phyloP scores from a whole-genome alignment of 2,888 invertebrate genomes.

The Pterostichus niger region DNA sequence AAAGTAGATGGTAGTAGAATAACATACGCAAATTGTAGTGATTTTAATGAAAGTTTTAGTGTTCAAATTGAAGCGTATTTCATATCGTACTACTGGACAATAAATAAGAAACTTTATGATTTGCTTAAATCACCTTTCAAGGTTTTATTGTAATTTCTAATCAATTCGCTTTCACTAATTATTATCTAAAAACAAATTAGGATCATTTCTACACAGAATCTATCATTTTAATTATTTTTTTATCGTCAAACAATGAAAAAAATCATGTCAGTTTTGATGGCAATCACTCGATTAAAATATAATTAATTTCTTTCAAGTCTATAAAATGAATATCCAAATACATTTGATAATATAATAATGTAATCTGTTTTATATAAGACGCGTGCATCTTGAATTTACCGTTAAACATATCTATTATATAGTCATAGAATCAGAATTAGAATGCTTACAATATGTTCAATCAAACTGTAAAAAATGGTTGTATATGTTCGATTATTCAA shows the following conservation, averaged over 20 bases:
- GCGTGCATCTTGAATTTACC: constrained; percentile 5
- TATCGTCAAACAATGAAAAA: not conserved
- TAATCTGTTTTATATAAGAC: no score
- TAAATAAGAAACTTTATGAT: constrained; percentile 8
- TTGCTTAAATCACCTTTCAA: constrained; percentile 7
- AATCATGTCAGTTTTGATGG: no score
- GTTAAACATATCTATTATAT: constrained; percentile 17
- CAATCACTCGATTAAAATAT: not conserved
- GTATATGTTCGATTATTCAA: constrained; percentile 13
- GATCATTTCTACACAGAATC: not conserved
- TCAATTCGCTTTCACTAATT: constrained; percentile 14
- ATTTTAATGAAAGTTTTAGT: not conserved
- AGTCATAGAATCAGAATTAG: constrained; percentile 1
- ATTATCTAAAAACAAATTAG: not conserved
- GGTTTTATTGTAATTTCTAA: constrained; percentile 22
- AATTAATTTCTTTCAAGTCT: not conserved
- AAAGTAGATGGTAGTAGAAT: not conserved
- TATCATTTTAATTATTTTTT: not conserved
- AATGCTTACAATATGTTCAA: constrained; percentile 35
- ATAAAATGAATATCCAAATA: no score
- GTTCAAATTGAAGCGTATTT: not conserved
- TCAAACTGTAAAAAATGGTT: constrained; percentile 30
- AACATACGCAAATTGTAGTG: not conserved
- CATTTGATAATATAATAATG: no score
- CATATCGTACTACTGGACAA: not conserved